These are phyloP conservation scores for Cryptophagus acutangulus DNA, from an alignment of 2,888 invertebrate species.

Conservation along the genomic window DNA sequence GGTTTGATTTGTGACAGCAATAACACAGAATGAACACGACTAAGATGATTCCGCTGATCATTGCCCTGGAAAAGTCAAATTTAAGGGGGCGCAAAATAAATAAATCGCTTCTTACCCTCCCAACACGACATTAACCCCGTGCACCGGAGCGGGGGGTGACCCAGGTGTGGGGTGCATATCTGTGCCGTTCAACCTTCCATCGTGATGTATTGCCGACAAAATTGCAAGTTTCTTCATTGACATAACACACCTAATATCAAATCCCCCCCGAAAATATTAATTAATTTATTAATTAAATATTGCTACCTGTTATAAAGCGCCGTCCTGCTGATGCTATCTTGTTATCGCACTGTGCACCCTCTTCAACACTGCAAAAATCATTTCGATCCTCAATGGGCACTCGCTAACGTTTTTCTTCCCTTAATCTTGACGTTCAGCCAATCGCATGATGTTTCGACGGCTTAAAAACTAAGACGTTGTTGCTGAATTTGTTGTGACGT, in stretches of 20 bases:
- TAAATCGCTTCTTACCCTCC: conserved; percentile 62
- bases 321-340: conserved; percentile 34
- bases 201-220: conserved; percentile 52
- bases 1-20: conserved; percentile 60
- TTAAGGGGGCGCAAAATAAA: background rate
- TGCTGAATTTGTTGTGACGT: too few species aligned
- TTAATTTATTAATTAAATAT: background rate
- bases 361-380: conserved; percentile 27
- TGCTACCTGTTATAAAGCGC: conserved; percentile 35
- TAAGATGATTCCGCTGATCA: conserved; percentile 71
- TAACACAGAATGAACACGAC: conserved; percentile 73
- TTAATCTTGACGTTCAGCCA: too few species aligned
- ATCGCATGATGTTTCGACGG: too few species aligned
- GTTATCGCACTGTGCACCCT: conserved; percentile 30
- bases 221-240: conserved; percentile 64
- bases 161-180: conserved; percentile 42
- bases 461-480: too few species aligned
- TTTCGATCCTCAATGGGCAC: too few species aligned
- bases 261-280: conserved; percentile 1
- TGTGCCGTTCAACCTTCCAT: conserved; percentile 50
- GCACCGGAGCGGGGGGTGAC: conserved; percentile 47
- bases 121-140: conserved; percentile 69
- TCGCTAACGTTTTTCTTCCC: too few species aligned
- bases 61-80: conserved; percentile 62
- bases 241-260: conserved; percentile 53